Conservation (phyloP, 2,113 vertebrate species). For the Diphyllodes magnificus region DNA sequence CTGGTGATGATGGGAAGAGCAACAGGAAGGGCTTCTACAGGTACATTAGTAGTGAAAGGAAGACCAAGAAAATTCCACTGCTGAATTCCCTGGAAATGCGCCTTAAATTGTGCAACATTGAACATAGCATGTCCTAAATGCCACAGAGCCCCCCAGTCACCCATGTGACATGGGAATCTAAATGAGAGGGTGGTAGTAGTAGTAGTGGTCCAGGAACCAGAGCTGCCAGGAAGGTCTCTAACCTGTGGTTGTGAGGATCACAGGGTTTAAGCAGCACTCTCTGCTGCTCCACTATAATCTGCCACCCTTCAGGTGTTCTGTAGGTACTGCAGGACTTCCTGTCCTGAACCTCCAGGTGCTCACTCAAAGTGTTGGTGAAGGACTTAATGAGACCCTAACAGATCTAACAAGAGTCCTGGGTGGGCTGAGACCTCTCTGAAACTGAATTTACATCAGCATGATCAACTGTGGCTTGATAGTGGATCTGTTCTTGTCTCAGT, state of each 20-base stretch:
- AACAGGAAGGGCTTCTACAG: neutral
- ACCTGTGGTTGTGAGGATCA: neutral
- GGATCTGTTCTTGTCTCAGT: neutral
- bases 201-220: neutral
- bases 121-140: neutral
- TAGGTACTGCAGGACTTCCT: neutral
- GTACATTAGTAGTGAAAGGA: neutral
- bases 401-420: neutral
- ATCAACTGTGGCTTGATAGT: neutral
- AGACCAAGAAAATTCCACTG: neutral
- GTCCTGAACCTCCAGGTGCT: neutral
- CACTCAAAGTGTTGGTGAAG: neutral
- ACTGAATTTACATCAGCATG: neutral
- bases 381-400: neutral
- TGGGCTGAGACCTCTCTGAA: neutral
- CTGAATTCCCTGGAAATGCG: neutral
- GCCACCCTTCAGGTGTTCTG: neutral
- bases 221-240: neutral
- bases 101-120: neutral
- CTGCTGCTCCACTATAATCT: neutral
- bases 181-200: neutral
- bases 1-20: neutral
- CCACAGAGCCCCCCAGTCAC: neutral
- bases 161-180: neutral
- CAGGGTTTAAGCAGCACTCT: neutral